Conservation (phyloP, 2,888 invertebrate species). For the Eupeodes luniger region DNA sequence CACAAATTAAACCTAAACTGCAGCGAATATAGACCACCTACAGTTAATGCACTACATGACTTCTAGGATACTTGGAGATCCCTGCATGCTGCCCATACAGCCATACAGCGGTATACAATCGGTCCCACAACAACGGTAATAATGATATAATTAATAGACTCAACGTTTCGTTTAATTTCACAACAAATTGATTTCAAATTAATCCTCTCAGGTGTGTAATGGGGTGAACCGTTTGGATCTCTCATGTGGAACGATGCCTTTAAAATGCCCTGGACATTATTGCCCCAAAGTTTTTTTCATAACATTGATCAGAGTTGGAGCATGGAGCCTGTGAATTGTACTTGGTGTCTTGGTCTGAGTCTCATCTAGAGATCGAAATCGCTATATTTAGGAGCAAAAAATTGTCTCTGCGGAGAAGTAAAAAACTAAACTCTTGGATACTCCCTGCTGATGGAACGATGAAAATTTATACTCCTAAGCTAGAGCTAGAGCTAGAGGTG, state of each 20-base stretch:
- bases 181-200: conserved; percentile 83
- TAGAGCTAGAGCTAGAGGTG: conserved; percentile 40
- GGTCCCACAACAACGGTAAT: conserved; percentile 67
- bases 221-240: conserved; percentile 63
- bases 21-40: conserved; percentile 72
- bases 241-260: conserved; percentile 65
- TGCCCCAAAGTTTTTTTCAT: background rate
- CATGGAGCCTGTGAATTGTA: background rate
- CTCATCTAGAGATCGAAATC: background rate
- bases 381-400: conserved; percentile 16
- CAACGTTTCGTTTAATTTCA: conserved; percentile 82
- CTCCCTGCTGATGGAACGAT: conserved; percentile 45
- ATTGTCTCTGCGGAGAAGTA: conserved; percentile 6
- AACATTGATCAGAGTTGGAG: conserved; percentile 23
- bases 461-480: conserved; percentile 49
- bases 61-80: conserved; percentile 42
- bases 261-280: background rate
- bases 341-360: background rate
- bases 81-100: conserved; percentile 1
- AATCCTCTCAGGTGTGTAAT: conserved; percentile 82
- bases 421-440: background rate
- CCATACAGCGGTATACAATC: background rate
- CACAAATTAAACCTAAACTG: conserved; percentile 61
- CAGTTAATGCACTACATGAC: conserved; percentile 65
- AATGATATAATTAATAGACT: conserved; percentile 83